Conservation (phyloP, 1,140 invertebrate genomes). For the Caerostris darwini region DNA sequence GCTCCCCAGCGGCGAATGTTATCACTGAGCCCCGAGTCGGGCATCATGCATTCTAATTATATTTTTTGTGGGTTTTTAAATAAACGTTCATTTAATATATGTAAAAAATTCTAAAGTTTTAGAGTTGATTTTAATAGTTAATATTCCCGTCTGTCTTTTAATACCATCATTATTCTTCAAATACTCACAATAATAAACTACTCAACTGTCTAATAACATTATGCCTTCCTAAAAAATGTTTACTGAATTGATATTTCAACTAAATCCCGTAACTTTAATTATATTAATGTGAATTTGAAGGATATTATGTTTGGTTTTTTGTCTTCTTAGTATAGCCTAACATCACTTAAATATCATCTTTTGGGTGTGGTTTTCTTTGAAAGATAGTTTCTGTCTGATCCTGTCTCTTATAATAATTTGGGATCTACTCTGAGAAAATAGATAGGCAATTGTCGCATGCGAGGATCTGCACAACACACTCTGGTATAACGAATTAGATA, state of each 20-base stretch:
- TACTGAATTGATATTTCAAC: neutral
- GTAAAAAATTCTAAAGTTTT: too few relatives aligned
- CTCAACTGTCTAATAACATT: too few relatives aligned
- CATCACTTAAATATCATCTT: constrained; percentile 48
- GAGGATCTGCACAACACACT: neutral
- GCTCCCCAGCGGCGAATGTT: too few relatives aligned
- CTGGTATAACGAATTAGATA: neutral
- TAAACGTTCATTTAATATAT: too few relatives aligned
- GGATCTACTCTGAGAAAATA: neutral
- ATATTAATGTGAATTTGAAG: neutral
- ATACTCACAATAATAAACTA: too few relatives aligned
- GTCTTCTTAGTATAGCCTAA: neutral
- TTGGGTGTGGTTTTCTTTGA: constrained; percentile 24
- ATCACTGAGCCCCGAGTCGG: too few relatives aligned
- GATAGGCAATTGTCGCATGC: neutral
- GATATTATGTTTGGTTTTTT: neutral
- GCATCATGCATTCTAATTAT: too few relatives aligned
- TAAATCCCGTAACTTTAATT: neutral
- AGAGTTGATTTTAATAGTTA: too few relatives aligned
- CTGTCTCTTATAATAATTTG: neutral
- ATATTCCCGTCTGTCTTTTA: too few relatives aligned
- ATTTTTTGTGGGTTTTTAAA: too few relatives aligned
- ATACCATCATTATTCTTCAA: too few relatives aligned
- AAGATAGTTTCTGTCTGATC: neutral
- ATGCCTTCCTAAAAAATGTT: neutral